Percentiles rank a stretch among this genome's conserved stretches.
Conservation (phyloP, 2,113 vertebrate genomes). For the Poeciliopsis turrubarensis region DNA sequence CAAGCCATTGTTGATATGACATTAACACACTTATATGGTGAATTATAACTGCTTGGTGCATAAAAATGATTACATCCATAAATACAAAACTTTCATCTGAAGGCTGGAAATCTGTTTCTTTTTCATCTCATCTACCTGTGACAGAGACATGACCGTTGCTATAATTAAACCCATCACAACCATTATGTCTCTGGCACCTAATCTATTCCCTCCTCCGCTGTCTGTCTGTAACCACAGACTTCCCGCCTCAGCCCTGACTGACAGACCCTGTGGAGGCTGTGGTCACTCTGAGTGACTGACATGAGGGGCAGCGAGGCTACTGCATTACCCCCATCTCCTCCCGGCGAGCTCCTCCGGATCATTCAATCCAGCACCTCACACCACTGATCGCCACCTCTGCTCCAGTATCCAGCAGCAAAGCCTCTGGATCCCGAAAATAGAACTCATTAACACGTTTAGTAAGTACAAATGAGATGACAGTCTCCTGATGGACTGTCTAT, state of each 20-base stretch:
- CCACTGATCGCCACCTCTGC: slow-evolving; percentile 64
- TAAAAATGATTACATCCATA: neutral
- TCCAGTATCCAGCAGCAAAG: slow-evolving; percentile 76
- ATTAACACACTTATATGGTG: neutral
- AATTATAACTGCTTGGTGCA: slow-evolving; percentile 8
- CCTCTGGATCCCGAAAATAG: slow-evolving; percentile 77
- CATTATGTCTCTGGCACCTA: slow-evolving; percentile 67
- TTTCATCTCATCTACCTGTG: slow-evolving; percentile 60
- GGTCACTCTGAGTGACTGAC: slow-evolving; percentile 71
- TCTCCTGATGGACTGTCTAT: slow-evolving; percentile 85
- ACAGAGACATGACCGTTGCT: slow-evolving; percentile 57
- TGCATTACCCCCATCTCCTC: slow-evolving; percentile 57
- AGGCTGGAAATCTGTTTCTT: slow-evolving; percentile 38
- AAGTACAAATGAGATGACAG: slow-evolving; percentile 84
- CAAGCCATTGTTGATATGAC: slow-evolving; percentile 12
- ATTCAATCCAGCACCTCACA: slow-evolving; percentile 72
- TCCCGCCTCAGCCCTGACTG: slow-evolving; percentile 71
- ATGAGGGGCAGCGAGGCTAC: slow-evolving; percentile 57
- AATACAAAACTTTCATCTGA: slow-evolving; percentile 14
- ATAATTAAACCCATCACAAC: slow-evolving; percentile 72
- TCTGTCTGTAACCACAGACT: slow-evolving; percentile 70
- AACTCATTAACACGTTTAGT: slow-evolving; percentile 87
- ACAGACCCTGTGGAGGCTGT: slow-evolving; percentile 73
- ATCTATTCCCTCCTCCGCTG: slow-evolving; percentile 61
- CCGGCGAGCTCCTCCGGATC: slow-evolving; percentile 46